Percentiles rank a stretch among this genome's conserved stretches.
Conservation (phyloP, 2,113 vertebrate species). For the Nesogale talazaci region DNA sequence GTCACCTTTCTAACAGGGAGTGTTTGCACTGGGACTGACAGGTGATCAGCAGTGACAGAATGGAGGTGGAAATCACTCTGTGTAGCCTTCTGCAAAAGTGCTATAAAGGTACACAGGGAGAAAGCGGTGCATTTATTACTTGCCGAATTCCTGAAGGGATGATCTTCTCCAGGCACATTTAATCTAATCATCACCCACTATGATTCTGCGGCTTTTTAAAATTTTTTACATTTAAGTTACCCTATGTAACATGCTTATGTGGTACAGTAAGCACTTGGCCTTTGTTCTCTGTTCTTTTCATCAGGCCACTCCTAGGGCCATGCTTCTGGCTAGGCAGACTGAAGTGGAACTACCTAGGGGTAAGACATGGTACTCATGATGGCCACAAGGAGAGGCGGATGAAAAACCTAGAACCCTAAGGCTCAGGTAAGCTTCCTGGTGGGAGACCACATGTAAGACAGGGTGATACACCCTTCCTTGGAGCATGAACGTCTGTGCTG, state of each 20-base stretch:
- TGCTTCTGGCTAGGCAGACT: background rate
- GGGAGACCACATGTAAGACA: too few species aligned
- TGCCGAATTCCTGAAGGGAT: constrained; percentile 74
- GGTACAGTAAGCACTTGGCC: background rate
- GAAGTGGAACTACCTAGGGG: background rate
- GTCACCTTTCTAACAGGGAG: constrained; percentile 74
- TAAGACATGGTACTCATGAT: background rate
- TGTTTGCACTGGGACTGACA: constrained; percentile 83
- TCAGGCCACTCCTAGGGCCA: background rate
- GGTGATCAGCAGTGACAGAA: constrained; percentile 83
- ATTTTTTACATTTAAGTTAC: too few species aligned
- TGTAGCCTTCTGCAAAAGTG: constrained; percentile 57
- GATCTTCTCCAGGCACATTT: constrained; percentile 83
- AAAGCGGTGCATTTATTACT: constrained; percentile 46
- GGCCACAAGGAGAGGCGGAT: background rate
- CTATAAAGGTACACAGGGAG: constrained; percentile 47
- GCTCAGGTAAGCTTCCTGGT: background rate
- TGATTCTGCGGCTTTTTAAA: constrained; percentile 84
- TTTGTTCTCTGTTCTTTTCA: background rate
- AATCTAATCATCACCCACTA: constrained; percentile 83
- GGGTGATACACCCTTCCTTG: too few species aligned
- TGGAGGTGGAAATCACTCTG: constrained; percentile 67
- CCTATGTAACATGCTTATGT: constrained; percentile 81
- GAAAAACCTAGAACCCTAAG: background rate
- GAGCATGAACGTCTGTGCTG: background rate